Evolutionary conservation across 2,888 invertebrate genomes (phyloP).

Genomic region (Bombylius major): DNA sequence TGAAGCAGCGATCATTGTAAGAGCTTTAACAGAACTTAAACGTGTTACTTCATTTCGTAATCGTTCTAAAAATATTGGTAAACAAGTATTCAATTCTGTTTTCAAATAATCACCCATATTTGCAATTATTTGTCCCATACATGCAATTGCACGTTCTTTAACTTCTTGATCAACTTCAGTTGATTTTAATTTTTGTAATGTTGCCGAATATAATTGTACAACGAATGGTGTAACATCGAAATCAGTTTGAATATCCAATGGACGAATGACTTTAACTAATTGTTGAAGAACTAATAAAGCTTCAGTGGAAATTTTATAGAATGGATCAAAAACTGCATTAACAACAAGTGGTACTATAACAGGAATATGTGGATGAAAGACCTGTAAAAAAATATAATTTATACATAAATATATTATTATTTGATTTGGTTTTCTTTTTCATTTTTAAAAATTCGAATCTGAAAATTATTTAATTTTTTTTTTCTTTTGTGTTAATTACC

Average conservation of each 20-base stretch:
- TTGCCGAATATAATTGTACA: constrained; percentile 68
- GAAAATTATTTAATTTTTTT: not conserved
- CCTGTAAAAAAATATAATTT: constrained; percentile 42
- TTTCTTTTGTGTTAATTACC: constrained; percentile 1
- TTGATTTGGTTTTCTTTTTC: too few species aligned
- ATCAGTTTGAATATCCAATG: constrained; percentile 40
- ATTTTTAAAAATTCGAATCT: not conserved
- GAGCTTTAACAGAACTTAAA: constrained; percentile 88
- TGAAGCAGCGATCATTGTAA: constrained; percentile 87
- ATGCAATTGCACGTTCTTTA: constrained; percentile 93
- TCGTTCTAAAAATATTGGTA: constrained; percentile 91
- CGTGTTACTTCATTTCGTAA: constrained; percentile 94
- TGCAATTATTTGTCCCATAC: constrained; percentile 89
- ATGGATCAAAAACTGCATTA: constrained; percentile 82
- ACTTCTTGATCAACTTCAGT: constrained; percentile 99
- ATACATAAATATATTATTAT: not conserved
- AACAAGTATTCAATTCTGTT: constrained; percentile 66
- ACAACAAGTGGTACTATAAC: constrained; percentile 75
- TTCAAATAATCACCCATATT: constrained; percentile 79
- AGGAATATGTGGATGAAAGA: constrained; percentile 69
- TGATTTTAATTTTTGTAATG: constrained; percentile 73
- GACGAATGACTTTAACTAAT: constrained; percentile 85
- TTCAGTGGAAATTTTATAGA: constrained; percentile 98
- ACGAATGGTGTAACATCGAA: constrained; percentile 71
- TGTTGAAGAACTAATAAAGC: constrained; percentile 87